Percentiles rank a stretch among this genome's conserved stretches.
Evolutionary conservation across 2,113 vertebrate genomes (phyloP).

Genomic region (Oryzias curvinotus): DNA sequence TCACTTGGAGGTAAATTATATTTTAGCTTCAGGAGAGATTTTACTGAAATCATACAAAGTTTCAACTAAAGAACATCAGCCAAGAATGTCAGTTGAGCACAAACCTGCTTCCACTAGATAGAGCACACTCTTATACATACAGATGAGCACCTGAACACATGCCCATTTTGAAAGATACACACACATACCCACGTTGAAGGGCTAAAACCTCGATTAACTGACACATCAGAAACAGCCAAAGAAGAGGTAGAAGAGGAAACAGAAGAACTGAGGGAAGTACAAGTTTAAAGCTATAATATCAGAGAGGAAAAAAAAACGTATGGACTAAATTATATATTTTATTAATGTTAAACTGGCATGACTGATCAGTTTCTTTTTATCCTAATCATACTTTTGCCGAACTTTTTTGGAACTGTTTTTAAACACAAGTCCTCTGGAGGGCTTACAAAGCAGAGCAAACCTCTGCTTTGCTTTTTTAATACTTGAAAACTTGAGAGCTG

Average conservation of each 20-base stretch:
- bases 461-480: background rate
- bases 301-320: constrained; percentile 8
- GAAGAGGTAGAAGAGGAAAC: constrained; percentile 9
- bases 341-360: too few species aligned
- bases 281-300: constrained; percentile 14
- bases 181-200: constrained; percentile 53
- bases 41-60: constrained; percentile 70
- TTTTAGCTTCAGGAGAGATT: constrained; percentile 68
- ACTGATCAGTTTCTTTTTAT: too few species aligned
- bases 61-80: constrained; percentile 69
- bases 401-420: too few species aligned
- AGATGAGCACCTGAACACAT: constrained; percentile 2
- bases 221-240: constrained; percentile 48
- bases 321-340: constrained; percentile 1
- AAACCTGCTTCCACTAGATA: constrained; percentile 66
- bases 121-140: constrained; percentile 15
- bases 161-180: constrained; percentile 5
- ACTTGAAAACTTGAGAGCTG: background rate
- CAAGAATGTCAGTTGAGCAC: constrained; percentile 73
- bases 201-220: constrained; percentile 63
- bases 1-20: constrained; percentile 41
- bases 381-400: too few species aligned
- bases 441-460: background rate
- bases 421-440: too few species aligned
- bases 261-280: constrained; percentile 9